Percentiles rank a stretch among this genome's conserved stretches.
phyloP scores from a whole-genome alignment of 2,797 vertebrate genomes.

The Heteromormyrus szaboi region DNA sequence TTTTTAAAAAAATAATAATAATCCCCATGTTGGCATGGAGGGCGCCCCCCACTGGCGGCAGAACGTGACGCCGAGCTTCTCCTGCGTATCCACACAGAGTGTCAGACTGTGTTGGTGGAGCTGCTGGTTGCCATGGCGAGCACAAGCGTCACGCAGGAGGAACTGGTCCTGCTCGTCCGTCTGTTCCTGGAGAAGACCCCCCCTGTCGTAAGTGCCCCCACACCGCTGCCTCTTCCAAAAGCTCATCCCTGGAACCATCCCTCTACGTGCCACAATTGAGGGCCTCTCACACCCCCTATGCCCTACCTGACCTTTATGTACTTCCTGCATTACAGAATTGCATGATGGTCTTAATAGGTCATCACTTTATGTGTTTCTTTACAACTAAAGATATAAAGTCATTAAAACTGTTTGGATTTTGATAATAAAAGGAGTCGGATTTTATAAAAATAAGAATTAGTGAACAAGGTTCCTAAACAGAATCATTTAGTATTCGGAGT shows the following conservation, averaged over 20 bases:
- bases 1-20: background rate
- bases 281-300: background rate
- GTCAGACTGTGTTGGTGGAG: slow-evolving; percentile 80
- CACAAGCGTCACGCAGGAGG: slow-evolving; percentile 79
- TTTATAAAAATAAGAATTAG: background rate
- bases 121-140: slow-evolving; percentile 88
- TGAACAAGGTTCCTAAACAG: background rate
- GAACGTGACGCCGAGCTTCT: background rate
- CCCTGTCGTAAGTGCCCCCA: slow-evolving; percentile 71
- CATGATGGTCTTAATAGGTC: background rate
- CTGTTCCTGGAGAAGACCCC: slow-evolving; percentile 88
- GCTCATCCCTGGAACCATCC: background rate
- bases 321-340: background rate
- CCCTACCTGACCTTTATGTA: background rate
- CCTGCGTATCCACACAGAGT: slow-evolving; percentile 56
- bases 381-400: background rate
- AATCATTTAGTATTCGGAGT: background rate
- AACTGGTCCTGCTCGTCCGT: slow-evolving; percentile 79
- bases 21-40: background rate
- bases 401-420: background rate
- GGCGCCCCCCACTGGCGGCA: background rate
- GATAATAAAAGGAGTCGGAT: background rate
- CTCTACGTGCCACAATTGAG: background rate
- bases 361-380: background rate
- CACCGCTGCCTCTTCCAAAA: background rate